Evolutionary conservation across 2,113 vertebrate species (phyloP).

Genomic region (Lycaon pictus): DNA sequence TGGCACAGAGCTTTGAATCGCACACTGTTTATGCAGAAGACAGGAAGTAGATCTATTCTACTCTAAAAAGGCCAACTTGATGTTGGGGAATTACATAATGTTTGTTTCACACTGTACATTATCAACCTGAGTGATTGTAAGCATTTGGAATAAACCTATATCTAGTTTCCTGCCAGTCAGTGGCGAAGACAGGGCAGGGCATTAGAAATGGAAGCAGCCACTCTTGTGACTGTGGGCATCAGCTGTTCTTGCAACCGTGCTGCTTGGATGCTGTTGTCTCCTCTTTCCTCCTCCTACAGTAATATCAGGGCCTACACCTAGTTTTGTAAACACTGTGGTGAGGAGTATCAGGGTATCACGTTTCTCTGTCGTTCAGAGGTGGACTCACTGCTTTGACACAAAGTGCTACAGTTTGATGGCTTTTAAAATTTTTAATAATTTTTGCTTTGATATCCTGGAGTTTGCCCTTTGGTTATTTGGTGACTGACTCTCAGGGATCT

Average conservation of each 20-base stretch:
- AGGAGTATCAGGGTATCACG: not conserved
- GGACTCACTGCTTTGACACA: not conserved
- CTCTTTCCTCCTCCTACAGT: not conserved
- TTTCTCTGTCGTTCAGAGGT: not conserved
- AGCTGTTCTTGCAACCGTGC: not conserved
- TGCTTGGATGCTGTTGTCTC: not conserved
- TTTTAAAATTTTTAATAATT: not conserved
- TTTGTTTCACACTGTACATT: conserved; percentile 56
- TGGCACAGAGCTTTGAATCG: conserved; percentile 70
- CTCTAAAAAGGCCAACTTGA: not conserved
- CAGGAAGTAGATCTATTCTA: conserved; percentile 63
- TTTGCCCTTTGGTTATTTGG: not conserved
- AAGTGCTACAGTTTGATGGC: not conserved
- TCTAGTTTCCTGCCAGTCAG: not conserved
- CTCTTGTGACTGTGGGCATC: not conserved
- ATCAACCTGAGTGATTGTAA: conserved; percentile 9
- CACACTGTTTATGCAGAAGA: conserved; percentile 43
- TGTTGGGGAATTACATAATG: conserved; percentile 44
- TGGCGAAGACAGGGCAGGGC: not conserved
- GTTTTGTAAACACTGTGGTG: not conserved
- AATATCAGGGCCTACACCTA: not conserved
- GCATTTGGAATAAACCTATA: conserved; percentile 39
- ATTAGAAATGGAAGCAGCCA: not conserved
- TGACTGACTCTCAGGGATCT: not conserved
- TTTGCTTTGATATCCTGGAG: not conserved